Conservation (phyloP, 2,113 vertebrate genomes). For the Vulpes ferrilata region DNA sequence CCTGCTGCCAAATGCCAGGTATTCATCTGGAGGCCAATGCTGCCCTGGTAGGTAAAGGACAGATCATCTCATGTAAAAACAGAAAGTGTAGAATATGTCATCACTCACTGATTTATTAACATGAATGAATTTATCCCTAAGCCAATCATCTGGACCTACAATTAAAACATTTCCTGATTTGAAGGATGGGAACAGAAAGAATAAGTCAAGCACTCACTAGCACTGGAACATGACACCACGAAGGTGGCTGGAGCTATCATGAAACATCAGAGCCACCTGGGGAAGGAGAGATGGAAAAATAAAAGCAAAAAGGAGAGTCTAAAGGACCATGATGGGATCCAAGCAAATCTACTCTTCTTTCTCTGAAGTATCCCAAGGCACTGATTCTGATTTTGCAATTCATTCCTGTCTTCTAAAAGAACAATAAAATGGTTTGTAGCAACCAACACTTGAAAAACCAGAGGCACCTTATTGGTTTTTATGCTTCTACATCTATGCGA, state of each 20-base stretch:
- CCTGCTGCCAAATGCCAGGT: background rate
- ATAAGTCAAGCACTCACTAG: background rate
- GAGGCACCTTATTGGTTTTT: background rate
- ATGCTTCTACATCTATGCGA: background rate
- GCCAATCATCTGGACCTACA: background rate
- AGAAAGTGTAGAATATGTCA: background rate
- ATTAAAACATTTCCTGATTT: background rate
- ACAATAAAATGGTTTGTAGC: background rate
- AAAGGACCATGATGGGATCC: background rate
- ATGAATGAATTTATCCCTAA: constrained; percentile 18
- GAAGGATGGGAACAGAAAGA: background rate
- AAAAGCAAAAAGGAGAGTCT: background rate
- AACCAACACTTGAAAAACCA: background rate
- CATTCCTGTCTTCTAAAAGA: background rate
- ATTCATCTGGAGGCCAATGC: background rate
- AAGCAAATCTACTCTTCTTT: background rate
- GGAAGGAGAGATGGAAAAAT: background rate
- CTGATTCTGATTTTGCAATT: background rate
- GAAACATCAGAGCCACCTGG: background rate
- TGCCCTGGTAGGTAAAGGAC: background rate
- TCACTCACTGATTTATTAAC: background rate
- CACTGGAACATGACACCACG: background rate
- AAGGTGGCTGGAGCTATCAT: background rate
- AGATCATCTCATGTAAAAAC: background rate
- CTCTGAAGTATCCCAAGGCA: background rate